Evolutionary conservation across 2,888 invertebrate genomes (phyloP), one percentile per base, ranked within the genome.

Genomic region (Penaeus monodon): DNA sequence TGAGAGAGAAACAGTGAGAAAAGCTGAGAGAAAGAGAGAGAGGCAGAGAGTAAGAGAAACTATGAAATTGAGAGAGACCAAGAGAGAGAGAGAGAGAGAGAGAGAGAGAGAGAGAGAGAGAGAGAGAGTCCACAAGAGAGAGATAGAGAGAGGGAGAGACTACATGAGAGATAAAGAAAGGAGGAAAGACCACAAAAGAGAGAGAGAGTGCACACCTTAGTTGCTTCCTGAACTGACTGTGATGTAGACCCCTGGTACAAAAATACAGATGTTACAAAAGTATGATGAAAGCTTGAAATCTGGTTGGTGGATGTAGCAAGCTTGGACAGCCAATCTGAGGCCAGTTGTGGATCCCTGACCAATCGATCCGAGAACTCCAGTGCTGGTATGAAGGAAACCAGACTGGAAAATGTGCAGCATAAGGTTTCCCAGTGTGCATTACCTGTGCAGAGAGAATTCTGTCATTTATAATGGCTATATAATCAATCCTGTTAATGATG

Each of bases 281-380:
- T 88, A 80, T 88, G 80, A 65, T 88, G 85, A 57, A 88, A 88
- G 63, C 68, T 86, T 17, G 88, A 88, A 63, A 88, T 88, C 76
- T 84, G 88, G 65, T 88, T 82, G 38, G 65, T 79, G 22, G 88
- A 83, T 65, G 86, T 65, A n/a, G 88, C 88, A 2, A 88, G 80
- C 63, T 84, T 88, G 17, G 81, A 68, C 20, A 88, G 74, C 89
- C 89, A 89, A n/a, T 86, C 78, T 1, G 86, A 84, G 44, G 86
- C 84, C 73, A 84, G 66, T 70, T 86, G 65, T 8, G 89, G 89
- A 80, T 88, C 89, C 38, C 78, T 78, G 49, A 89, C 88, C 66
- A 89, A 63, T 33, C 86, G 87, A 77, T 89, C 88, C n/a, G 86
- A 89, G 49, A 89, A 85, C 65, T 89, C 88, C 22, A 89, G 66